Evolutionary conservation across 2,888 invertebrate genomes (phyloP).

Genomic region (Caradrina kadenii): DNA sequence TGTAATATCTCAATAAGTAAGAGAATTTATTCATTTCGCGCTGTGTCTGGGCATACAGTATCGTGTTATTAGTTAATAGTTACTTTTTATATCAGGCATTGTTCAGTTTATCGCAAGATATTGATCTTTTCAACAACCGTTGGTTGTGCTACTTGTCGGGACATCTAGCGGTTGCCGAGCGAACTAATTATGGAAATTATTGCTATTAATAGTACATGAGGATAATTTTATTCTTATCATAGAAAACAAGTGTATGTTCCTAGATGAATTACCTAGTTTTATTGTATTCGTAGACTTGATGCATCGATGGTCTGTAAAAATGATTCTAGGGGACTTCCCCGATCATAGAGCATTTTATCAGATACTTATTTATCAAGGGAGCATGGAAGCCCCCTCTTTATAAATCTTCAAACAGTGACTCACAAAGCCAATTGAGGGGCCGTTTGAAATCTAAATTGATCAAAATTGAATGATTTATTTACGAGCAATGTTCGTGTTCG

Average conservation of each 20-base stretch:
- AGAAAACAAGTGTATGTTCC: conserved; percentile 17
- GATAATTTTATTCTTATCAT: conserved; percentile 14
- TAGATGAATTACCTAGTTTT: neutral
- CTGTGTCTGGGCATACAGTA: conserved; percentile 7
- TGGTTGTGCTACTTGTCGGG: conserved; percentile 33
- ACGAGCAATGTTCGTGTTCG: conserved; percentile 2
- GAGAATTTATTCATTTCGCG: conserved; percentile 53
- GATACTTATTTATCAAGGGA: neutral
- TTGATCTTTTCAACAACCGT: conserved; percentile 26
- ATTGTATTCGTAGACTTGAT: neutral
- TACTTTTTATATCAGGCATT: conserved; percentile 29
- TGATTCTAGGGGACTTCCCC: conserved; percentile 39
- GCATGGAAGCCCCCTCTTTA: neutral
- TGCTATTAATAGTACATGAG: conserved; percentile 10
- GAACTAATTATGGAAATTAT: conserved; percentile 28
- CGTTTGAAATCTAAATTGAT: conserved; percentile 39
- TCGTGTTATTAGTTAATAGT: conserved; percentile 21
- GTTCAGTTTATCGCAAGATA: conserved; percentile 25
- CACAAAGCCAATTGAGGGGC: conserved; percentile 30
- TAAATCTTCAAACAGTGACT: conserved; percentile 39
- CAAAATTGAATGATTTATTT: conserved; percentile 46
- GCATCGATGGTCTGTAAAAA: neutral
- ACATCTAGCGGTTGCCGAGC: conserved; percentile 46
- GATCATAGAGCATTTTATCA: neutral
- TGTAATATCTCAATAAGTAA: conserved; percentile 56